A percentile compares a stretch with the other conserved stretches of the same genome.
Conservation (phyloP, 2,113 vertebrate species). For the Sclerurus mexicanus region DNA sequence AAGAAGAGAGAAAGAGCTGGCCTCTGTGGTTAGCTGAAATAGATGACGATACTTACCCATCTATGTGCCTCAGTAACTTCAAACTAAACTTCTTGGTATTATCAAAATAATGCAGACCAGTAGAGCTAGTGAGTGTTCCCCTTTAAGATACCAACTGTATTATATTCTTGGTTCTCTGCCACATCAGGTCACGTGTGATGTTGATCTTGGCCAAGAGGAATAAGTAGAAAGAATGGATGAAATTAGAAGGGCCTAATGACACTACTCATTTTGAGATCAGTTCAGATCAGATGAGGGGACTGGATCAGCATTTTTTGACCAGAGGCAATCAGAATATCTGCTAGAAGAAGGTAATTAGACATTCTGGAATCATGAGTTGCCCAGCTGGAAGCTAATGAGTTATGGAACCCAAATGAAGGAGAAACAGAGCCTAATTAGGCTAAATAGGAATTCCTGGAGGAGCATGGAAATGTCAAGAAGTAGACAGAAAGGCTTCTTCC, state of each 20-base stretch:
- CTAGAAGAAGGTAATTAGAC: constrained; percentile 65
- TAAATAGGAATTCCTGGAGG: constrained; percentile 62
- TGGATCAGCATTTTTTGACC: constrained; percentile 52
- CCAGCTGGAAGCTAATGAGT: constrained; percentile 69
- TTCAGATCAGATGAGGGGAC: constrained; percentile 38
- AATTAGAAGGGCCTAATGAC: constrained; percentile 22
- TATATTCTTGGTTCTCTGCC: background rate
- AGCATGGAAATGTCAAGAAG: constrained; percentile 50
- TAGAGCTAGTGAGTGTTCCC: background rate
- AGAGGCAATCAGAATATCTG: constrained; percentile 35
- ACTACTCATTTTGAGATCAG: constrained; percentile 41
- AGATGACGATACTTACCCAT: background rate
- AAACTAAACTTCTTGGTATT: background rate
- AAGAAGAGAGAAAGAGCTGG: background rate
- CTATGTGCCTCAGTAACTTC: background rate
- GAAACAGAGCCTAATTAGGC: constrained; percentile 58
- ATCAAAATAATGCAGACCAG: background rate
- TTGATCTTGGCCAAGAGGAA: constrained; percentile 9
- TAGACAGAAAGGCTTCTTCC: constrained; percentile 14
- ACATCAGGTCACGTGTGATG: background rate
- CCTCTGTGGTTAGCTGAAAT: background rate
- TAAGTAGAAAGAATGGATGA: background rate
- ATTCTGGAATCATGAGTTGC: constrained; percentile 35
- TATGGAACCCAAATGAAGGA: constrained; percentile 53
- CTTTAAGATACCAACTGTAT: background rate